These are phyloP conservation scores for Nesometra sesokonis DNA, from an alignment of 35 echinoderm and acorn worm species.

Conservation along the genomic window DNA sequence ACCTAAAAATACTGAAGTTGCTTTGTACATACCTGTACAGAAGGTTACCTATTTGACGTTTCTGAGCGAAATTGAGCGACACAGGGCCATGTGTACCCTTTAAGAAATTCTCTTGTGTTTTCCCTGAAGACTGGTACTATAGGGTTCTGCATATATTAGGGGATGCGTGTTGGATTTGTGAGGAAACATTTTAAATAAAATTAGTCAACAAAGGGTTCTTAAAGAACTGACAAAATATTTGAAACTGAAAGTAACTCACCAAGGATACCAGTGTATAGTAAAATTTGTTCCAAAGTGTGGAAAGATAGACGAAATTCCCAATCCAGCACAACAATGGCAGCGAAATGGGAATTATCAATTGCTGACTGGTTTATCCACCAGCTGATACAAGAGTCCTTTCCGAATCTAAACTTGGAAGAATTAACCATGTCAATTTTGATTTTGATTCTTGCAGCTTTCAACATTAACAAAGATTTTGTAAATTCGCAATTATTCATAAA, in stretches of 20 bases:
- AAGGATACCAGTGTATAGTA: neutral
- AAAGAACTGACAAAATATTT: neutral
- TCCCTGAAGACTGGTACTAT: neutral
- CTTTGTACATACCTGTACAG: neutral
- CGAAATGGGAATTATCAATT: neutral
- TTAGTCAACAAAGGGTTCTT: neutral
- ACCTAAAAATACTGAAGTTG: neutral
- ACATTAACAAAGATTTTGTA: neutral
- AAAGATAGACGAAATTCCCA: neutral
- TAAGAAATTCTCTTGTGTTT: neutral
- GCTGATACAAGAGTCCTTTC: neutral
- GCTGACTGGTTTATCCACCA: neutral
- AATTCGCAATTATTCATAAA: neutral
- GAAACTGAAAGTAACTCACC: neutral
- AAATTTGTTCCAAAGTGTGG: neutral
- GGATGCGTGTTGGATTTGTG: neutral
- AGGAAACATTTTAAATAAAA: too few species aligned
- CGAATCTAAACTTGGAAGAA: neutral
- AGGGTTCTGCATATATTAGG: neutral
- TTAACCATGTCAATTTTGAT: neutral
- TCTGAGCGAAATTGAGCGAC: neutral
- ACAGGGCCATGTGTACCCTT: neutral
- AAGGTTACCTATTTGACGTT: neutral
- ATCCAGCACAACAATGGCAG: neutral
- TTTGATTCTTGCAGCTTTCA: neutral